Conservation (phyloP, 2,888 invertebrate genomes). For the Harpalus rubripes region DNA sequence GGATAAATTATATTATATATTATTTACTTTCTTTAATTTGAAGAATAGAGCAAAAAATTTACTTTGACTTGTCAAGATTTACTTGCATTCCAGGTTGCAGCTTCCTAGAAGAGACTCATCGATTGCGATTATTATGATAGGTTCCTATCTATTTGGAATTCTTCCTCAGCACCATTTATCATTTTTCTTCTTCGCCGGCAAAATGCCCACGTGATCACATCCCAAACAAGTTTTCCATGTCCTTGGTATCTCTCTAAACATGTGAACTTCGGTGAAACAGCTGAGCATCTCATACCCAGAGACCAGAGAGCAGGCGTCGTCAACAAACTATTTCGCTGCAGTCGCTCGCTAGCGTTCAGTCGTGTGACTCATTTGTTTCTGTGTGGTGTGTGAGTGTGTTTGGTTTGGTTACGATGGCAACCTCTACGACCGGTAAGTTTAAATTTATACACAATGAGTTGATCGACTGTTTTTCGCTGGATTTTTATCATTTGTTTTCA, state of each 20-base stretch:
- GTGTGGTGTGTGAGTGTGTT: conserved; percentile 33
- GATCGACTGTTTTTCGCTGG: neutral
- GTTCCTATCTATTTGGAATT: too few relatives aligned
- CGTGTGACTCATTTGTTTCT: conserved; percentile 36
- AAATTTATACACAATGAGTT: conserved; percentile 43
- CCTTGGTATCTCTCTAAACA: conserved; percentile 33
- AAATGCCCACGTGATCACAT: conserved; percentile 4
- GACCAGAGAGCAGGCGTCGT: conserved; percentile 11
- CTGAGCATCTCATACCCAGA: conserved; percentile 11
- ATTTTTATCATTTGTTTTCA: conserved; percentile 43
- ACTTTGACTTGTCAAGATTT: too few relatives aligned
- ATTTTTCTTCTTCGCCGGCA: neutral
- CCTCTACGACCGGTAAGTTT: conserved; percentile 61
- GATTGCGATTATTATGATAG: too few relatives aligned
- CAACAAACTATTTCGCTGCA: conserved; percentile 16
- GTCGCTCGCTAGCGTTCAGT: conserved; percentile 14
- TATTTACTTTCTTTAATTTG: too few relatives aligned
- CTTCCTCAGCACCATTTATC: neutral
- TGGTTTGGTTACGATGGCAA: conserved; percentile 56
- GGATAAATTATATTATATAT: too few relatives aligned
- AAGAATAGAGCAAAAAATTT: too few relatives aligned
- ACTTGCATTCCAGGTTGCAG: too few relatives aligned
- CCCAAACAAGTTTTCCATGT: conserved; percentile 45
- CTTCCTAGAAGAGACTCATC: too few relatives aligned
- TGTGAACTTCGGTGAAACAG: conserved; percentile 25